Evolutionary conservation across 2,888 invertebrate genomes (phyloP).

Genomic region (Drepanosiphum platanoidis): DNA sequence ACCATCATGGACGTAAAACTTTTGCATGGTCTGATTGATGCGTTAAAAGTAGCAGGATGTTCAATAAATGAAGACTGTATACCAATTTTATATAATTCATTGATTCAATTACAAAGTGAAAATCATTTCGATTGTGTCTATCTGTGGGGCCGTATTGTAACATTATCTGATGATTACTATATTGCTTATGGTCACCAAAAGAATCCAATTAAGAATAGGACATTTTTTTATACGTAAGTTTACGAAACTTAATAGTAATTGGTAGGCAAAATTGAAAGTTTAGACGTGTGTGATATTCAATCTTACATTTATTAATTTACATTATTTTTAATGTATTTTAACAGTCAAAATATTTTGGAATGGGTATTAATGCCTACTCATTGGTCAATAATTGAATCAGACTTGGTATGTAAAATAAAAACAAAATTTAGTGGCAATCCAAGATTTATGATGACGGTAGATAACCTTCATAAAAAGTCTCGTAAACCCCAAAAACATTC

Average conservation of each 20-base stretch:
- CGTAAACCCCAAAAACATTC: background rate
- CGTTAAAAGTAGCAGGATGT: slow-evolving; percentile 25
- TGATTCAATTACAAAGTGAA: slow-evolving; percentile 49
- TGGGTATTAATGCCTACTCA: slow-evolving; percentile 40
- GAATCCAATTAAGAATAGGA: slow-evolving; percentile 17
- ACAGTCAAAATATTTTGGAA: slow-evolving; percentile 41
- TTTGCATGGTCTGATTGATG: slow-evolving; percentile 5
- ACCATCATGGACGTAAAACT: slow-evolving; percentile 34
- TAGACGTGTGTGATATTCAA: background rate
- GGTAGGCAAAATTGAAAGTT: background rate
- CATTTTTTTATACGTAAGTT: slow-evolving; percentile 53
- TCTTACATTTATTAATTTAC: background rate
- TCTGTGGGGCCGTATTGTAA: slow-evolving; percentile 42
- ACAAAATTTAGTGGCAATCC: slow-evolving; percentile 28
- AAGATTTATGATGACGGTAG: background rate
- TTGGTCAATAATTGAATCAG: background rate
- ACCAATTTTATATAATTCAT: slow-evolving; percentile 49
- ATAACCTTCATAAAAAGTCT: background rate
- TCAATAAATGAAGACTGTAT: slow-evolving; percentile 20
- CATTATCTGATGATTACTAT: slow-evolving; percentile 37
- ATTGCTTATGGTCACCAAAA: slow-evolving; percentile 47
- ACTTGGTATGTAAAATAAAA: slow-evolving; percentile 5
- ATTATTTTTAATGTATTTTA: background rate
- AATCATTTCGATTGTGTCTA: slow-evolving; percentile 48
- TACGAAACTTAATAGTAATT: background rate